Evolutionary conservation across 2,797 vertebrate species (phyloP), one percentile per base, ranked within the genome.

Genomic region (Tragopan temminckii): DNA sequence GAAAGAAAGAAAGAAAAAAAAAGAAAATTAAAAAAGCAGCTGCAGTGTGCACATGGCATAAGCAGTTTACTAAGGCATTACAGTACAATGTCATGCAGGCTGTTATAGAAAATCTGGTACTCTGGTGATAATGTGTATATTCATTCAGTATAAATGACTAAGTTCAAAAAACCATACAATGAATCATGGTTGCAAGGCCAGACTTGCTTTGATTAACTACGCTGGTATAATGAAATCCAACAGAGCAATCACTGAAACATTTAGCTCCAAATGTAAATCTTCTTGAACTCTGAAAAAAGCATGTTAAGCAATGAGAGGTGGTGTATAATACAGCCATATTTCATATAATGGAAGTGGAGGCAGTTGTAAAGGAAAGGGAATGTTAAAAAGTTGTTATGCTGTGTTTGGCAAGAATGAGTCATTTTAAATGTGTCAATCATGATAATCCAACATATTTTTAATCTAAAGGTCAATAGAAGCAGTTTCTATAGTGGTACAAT

Each of bases 171-270:
- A 95, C 77, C 24, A 83, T 97, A 95, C 95, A 97, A 96, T 97
- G 97, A 98, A 97, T 97, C 96, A 97, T 83, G 87, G 96, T 93
- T 97, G 96, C 97, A 97, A 98, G 97, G 93, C 97, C 80, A 92
- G 97, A 94, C 97, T 97, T 98, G 94, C 97, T 98, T 98, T 98
- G 98, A 98, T 98, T 98, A 98, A 98, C 97, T 98, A 97, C 93
- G 93, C 95, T 85, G 81, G 94, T 92, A 96, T 98, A 98, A 98
- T 98, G 97, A 98, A 98, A 98, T 97, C 96, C 97, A 98, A 97
- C 97, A 98, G 97, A 98, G 97, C 98, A 98, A 98, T 98, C 98
- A 98, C 97, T 97, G 97, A 98, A 98, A 98, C 98, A 98, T 98
- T 98, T 98, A 98, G 94, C 90, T 97, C 93, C 94, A 97, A 97